Evolutionary conservation across 2,797 vertebrate species (phyloP), one percentile per base, ranked within the genome.

Genomic region (Carapus acus): DNA sequence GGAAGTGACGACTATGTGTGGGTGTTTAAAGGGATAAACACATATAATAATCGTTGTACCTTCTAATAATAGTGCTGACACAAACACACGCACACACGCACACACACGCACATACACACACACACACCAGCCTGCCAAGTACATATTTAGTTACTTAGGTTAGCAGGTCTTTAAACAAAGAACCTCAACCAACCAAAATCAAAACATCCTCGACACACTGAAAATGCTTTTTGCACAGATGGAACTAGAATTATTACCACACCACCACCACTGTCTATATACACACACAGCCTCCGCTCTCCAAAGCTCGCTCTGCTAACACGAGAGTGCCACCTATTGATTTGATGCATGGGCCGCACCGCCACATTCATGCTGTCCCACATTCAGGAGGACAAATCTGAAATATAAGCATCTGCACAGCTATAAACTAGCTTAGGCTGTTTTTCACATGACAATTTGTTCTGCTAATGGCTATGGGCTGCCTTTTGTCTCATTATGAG

Each of bases 291-390:
- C 9, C 4, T 27, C 24, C 9, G 62, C 15, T 37, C 20, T 46
- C 13, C 62, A 51, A 67, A 2, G 39, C 23, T 14, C 37, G 13
- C 27, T 70, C 77, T n/a, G 31, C 67, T 82, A 76, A 76, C 64
- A 27, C 69, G 44, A 80, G 58, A 86, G 82, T 69, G 80, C 86
- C 80, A 83, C 79, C 87, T 88, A 64, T 73, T 86, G 87, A 57
- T 71, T 12, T 72, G 24, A 60, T 31, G 39, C 33, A 11, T 31
- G 44, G 40, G 44, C 61, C 40, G 59, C 71, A 73, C 29, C 54
- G 40, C 56, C 27, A 18, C 33, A 54, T 57, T 3, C 4, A 17
- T 44, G 49, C 54, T 19, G 23, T 9, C 24, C 49, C 27, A 13
- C 7, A 36, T 36, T 2, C 2, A 4, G 34, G 2, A 19, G 52